Evolutionary conservation across 2,888 invertebrate species (phyloP), one percentile per base, ranked within the genome.

Genomic region (Itoplectis maculator): DNA sequence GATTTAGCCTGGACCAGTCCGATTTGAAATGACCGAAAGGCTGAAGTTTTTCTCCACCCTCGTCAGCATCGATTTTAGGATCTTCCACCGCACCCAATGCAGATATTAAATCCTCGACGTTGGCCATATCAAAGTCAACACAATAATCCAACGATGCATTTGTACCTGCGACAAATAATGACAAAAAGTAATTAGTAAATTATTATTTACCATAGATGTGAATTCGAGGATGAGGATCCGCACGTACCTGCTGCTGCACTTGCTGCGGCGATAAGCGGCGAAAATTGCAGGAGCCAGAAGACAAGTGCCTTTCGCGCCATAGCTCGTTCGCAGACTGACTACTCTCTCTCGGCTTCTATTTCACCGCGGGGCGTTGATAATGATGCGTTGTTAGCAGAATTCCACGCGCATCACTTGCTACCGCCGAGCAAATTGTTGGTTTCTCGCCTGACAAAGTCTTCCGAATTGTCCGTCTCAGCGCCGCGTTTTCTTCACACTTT

Each of bases 21-120:
- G 88, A 85, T 20, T 76, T 75, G 0, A 88, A 70, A 15, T 84
- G 76, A 7, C 91, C 91, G 29, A 90, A 90, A 3, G 88, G 89
- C 74, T 78, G 47, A 18, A 79, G 54, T 9, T 75, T 66, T 29
- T 66, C 56, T 47, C 79, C 77, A 23, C 40, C 47, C 0, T 69
- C 82, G 82, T 47, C 82, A 70, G 15, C 82, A 79, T 86, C 70
- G 79, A 77, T 47, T 85, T 77, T 35, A 42, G 85, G 40, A 35
- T 77, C 81, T 11, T 86, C 65, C 49, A 66, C 15, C 9, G 79
- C 40, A 51, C 84, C 61, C n/a, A 86, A 73, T 13, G 61, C 54
- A 7, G 84, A 75, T 20, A 54, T 59, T 35, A 76, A 69, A 40
- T 66, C 72, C 61, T 78, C 81, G 9, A 84, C 42, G 20, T 66